Evolutionary conservation across 2,888 invertebrate species (phyloP).

Genomic region (Halictus quadricinctus): DNA sequence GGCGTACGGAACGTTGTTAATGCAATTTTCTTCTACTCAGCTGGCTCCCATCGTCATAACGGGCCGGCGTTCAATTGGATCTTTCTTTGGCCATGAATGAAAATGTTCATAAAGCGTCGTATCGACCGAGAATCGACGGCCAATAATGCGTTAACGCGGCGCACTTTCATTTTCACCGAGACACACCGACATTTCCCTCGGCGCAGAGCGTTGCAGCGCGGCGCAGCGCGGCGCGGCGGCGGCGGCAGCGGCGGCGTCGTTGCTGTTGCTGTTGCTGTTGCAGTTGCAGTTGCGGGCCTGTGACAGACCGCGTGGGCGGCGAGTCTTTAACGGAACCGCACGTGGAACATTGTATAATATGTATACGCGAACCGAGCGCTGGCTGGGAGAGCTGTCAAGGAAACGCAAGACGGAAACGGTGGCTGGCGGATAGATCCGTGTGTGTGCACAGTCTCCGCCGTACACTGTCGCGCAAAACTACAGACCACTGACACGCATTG

Average conservation of each 20-base stretch:
- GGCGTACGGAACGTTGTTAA: background rate
- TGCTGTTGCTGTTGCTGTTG: background rate
- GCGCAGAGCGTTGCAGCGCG: background rate
- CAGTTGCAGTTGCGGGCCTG: slow-evolving; percentile 37
- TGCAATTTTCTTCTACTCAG: slow-evolving; percentile 23
- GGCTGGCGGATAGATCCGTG: slow-evolving; percentile 42
- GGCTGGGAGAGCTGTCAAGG: slow-evolving; percentile 33
- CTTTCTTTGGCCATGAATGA: slow-evolving; percentile 58
- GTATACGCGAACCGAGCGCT: slow-evolving; percentile 25
- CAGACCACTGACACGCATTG: background rate
- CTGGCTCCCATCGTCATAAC: slow-evolving; percentile 25
- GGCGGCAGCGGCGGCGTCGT: background rate
- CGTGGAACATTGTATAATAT: slow-evolving; percentile 56
- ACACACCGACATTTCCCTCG: slow-evolving; percentile 48
- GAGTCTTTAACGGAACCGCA: slow-evolving; percentile 59
- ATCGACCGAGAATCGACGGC: slow-evolving; percentile 30
- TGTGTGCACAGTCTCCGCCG: slow-evolving; percentile 38
- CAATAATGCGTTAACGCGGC: slow-evolving; percentile 55
- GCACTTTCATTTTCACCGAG: slow-evolving; percentile 67
- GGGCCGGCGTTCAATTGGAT: slow-evolving; percentile 35
- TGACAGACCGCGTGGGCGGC: slow-evolving; percentile 61
- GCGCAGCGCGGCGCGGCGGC: background rate
- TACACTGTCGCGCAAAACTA: background rate
- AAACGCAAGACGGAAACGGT: slow-evolving; percentile 41
- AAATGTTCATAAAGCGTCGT: slow-evolving; percentile 50